Conservation (phyloP, 2,888 invertebrate genomes). For the Cheilosia vulpina region DNA sequence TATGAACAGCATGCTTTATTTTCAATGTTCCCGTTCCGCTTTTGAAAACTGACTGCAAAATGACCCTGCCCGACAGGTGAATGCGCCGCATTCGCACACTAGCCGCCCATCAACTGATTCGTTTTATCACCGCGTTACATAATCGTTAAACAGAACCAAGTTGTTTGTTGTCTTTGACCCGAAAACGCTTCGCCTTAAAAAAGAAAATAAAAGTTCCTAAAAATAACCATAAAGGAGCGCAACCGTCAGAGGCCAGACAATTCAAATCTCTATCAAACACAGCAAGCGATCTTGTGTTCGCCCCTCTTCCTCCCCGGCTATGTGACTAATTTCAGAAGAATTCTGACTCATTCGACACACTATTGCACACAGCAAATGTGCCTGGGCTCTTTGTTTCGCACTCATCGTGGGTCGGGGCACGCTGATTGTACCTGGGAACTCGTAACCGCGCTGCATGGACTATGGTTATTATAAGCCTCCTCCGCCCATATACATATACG, state of each 20-base stretch:
- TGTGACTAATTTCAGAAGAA: constrained; percentile 68
- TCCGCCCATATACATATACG: constrained; percentile 16
- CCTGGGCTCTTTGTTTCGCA: constrained; percentile 62
- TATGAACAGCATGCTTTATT: no score
- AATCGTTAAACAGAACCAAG: constrained; percentile 43
- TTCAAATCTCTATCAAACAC: constrained; percentile 42
- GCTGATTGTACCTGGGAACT: constrained; percentile 61
- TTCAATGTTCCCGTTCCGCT: no score
- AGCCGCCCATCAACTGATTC: constrained; percentile 24
- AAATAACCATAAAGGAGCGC: constrained; percentile 16
- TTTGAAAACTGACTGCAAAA: not conserved
- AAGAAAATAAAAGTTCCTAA: constrained; percentile 11
- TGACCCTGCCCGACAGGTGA: constrained; percentile 26
- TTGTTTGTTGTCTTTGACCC: constrained; percentile 58
- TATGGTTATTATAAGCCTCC: constrained; percentile 29
- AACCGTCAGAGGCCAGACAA: constrained; percentile 12
- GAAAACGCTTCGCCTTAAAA: constrained; percentile 27
- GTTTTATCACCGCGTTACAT: constrained; percentile 38
- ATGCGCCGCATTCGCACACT: constrained; percentile 21
- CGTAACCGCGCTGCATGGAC: constrained; percentile 32
- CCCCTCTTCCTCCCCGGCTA: not conserved
- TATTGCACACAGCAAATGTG: constrained; percentile 7
- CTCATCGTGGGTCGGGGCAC: constrained; percentile 53
- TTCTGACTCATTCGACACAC: constrained; percentile 65
- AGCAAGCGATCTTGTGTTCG: constrained; percentile 7